Conservation (phyloP, 2,113 vertebrate species). For the Campylomormyrus tamandua region DNA sequence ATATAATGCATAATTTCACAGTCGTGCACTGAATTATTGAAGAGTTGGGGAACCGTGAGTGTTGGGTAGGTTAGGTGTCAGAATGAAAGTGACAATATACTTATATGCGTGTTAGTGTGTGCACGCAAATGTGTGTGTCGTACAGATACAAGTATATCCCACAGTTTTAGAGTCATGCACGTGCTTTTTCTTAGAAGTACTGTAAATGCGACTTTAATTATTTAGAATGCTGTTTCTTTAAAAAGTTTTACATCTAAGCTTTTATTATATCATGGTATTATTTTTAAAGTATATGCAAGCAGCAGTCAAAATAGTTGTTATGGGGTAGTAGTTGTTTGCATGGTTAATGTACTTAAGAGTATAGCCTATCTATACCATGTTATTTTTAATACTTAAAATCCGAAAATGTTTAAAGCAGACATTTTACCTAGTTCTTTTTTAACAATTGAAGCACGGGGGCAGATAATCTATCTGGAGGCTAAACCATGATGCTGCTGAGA, state of each 20-base stretch:
- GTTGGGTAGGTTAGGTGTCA: background rate
- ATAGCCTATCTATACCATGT: background rate
- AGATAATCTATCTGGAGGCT: background rate
- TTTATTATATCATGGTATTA: background rate
- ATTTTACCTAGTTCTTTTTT: background rate
- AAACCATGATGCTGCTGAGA: background rate
- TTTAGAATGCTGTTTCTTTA: background rate
- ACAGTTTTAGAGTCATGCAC: background rate
- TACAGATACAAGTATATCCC: background rate
- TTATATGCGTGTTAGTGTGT: background rate
- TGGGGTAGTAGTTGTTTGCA: background rate
- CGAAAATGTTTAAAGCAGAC: background rate
- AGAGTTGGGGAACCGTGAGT: background rate
- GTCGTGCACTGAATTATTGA: background rate
- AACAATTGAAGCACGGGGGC: background rate
- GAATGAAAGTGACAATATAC: background rate
- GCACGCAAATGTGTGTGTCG: background rate
- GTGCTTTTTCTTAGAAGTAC: background rate
- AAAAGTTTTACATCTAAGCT: background rate
- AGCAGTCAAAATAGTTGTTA: background rate
- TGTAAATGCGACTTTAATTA: background rate
- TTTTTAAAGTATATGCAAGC: background rate
- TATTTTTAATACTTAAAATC: background rate
- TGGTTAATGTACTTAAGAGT: background rate
- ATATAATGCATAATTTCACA: background rate